Evolutionary conservation across 2,888 invertebrate species (phyloP), one percentile per base, ranked within the genome.

Genomic region (Eudemis profundana): DNA sequence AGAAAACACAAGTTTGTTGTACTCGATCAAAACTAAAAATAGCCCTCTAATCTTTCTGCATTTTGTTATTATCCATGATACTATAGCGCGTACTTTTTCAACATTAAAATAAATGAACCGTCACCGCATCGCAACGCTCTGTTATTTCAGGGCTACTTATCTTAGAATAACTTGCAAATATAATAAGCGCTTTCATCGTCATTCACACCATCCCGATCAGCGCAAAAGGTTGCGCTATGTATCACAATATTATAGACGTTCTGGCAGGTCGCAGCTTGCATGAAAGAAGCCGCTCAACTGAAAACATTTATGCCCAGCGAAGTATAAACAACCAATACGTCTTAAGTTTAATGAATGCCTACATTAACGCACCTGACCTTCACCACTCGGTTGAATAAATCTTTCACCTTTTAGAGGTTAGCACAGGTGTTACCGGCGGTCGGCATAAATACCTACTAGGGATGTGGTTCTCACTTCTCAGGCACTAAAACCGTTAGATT

Each of bases 301-400:
- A 51, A 27, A 65, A 65, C 42, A 59, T 65, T 64, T 64, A 59
- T 60, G 65, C 65, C 60, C 65, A 65, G 40, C 60, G 59, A 65
- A 53, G 65, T 60, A 65, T 65, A 53, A 65, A 60, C 47, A 40
- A 60, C 60, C 53, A 65, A 65, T 60, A 65, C 51, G 51, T 60
- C 64, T 65, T 53, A 65, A 60, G 65, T 60, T 53, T 65, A 60
- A 65, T 60, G 53, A 65, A 60, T 53, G 51, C 65, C 44, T 53
- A 59, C 57, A 57, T 51, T 57, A 65, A 59, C 65, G 60, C 65
- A 60, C 40, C 44, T 60, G 38, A 60, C 59, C 65, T 60, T 53
- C 53, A 19, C 15, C 65, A 21, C 17, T 51, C 50, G 59, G 15
- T 51, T 17, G 64, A 59, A 51, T 59, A 63, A 57, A 65, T 46